Conservation (phyloP, 2,888 invertebrate genomes). For the Lycophotia porphyrea region DNA sequence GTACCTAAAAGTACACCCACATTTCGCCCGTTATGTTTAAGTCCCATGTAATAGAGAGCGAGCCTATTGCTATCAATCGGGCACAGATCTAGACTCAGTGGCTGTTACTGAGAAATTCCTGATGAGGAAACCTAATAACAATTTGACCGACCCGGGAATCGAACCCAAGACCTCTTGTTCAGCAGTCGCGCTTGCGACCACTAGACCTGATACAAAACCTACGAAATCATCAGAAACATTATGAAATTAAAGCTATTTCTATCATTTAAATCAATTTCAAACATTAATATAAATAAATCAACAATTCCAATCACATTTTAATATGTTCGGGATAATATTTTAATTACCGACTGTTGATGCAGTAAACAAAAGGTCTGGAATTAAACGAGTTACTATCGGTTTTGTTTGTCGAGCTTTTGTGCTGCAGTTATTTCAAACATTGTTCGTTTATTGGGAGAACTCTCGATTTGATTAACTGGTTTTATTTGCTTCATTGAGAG, state of each 20-base stretch:
- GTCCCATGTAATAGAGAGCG: too few species aligned
- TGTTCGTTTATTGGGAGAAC: constrained; percentile 3
- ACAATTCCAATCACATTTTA: not conserved
- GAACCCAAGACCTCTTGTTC: too few species aligned
- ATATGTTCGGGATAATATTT: constrained; percentile 32
- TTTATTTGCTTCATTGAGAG: constrained; percentile 6
- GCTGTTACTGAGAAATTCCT: too few species aligned
- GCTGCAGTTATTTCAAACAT: constrained; percentile 7
- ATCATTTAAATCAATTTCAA: constrained; percentile 3
- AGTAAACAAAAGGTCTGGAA: not conserved
- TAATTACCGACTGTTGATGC: constrained; percentile 3
- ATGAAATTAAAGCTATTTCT: not conserved
- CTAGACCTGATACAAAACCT: not conserved
- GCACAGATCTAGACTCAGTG: too few species aligned
- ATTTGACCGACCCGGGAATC: too few species aligned
- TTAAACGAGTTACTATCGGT: constrained; percentile 1
- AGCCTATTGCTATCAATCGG: too few species aligned
- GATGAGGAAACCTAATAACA: too few species aligned
- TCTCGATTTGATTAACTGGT: constrained; percentile 13
- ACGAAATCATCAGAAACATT: not conserved
- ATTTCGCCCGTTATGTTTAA: too few species aligned
- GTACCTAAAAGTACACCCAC: too few species aligned
- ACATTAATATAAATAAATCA: constrained; percentile 18
- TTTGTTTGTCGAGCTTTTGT: constrained; percentile 11
- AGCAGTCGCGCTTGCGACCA: too few species aligned